Evolutionary conservation across 1,140 invertebrate species (phyloP).

Genomic region (Ephestia elutella): DNA sequence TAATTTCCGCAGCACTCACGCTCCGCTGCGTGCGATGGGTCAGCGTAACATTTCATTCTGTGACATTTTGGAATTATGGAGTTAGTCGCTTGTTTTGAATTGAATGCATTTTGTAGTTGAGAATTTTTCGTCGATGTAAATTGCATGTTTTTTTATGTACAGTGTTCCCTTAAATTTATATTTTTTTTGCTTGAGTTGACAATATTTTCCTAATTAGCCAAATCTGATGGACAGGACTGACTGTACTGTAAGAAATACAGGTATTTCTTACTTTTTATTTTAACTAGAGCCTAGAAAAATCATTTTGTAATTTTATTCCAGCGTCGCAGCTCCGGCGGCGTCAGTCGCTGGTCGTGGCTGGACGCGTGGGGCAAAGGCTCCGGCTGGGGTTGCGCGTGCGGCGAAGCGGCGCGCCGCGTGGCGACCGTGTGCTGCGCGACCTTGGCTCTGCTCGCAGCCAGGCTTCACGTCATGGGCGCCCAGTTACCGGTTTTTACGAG

Average conservation of each 20-base stretch:
- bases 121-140: no score
- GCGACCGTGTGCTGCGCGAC: conserved; percentile 86
- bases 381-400: conserved; percentile 76
- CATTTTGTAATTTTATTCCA: conserved; percentile 62
- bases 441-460: conserved; percentile 85
- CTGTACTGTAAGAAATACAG: no score
- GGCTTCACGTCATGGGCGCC: conserved; percentile 96
- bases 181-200: no score
- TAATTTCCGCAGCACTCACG: conserved; percentile 13
- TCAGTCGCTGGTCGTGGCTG: conserved; percentile 48
- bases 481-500: conserved; percentile 96
- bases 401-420: conserved; percentile 85
- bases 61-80: background rate
- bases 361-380: conserved; percentile 60
- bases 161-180: no score
- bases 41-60: conserved; percentile 5
- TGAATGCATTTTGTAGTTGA: conserved; percentile 3
- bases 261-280: no score
- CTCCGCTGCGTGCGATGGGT: conserved; percentile 6
- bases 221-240: no score
- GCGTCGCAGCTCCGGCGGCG: conserved; percentile 80
- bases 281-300: no score
- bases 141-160: no score
- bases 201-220: no score
- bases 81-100: no score